Conservation (phyloP, 1,140 invertebrate genomes). For the Tetramorium simillimum region DNA sequence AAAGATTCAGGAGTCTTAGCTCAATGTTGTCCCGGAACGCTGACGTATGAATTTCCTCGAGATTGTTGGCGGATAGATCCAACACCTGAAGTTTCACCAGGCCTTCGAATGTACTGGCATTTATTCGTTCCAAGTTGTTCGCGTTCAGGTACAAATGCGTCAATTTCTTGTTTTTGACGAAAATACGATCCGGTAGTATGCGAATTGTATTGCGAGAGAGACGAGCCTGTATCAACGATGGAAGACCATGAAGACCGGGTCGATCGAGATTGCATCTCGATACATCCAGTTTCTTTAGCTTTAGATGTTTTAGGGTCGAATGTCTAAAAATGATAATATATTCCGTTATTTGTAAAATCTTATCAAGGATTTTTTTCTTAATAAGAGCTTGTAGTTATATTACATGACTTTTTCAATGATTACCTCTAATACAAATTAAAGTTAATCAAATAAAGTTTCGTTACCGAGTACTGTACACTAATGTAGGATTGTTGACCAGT, state of each 20-base stretch:
- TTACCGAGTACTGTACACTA: conserved; percentile 80
- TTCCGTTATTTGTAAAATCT: not conserved
- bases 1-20: conserved; percentile 88
- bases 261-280: conserved; percentile 88
- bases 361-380: not conserved
- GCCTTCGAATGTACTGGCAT: conserved; percentile 78
- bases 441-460: conserved; percentile 8
- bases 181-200: conserved; percentile 86
- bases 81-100: conserved; percentile 86
- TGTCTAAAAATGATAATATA: conserved; percentile 79
- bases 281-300: conserved; percentile 87
- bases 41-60: conserved; percentile 85
- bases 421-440: conserved; percentile 33
- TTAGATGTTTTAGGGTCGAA: conserved; percentile 79
- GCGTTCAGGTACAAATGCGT: conserved; percentile 87
- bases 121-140: conserved; percentile 87
- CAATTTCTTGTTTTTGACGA: conserved; percentile 87
- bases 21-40: conserved; percentile 86
- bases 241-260: conserved; percentile 87
- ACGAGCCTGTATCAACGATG: conserved; percentile 86
- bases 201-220: conserved; percentile 88
- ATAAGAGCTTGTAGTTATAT: not conserved
- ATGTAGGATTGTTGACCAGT: conserved; percentile 77
- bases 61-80: conserved; percentile 88
- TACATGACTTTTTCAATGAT: not conserved